A percentile compares a stretch with the other conserved stretches of the same genome.
phyloP scores from a whole-genome alignment of 2,113 vertebrate genomes.

The Anhinga rufa region DNA sequence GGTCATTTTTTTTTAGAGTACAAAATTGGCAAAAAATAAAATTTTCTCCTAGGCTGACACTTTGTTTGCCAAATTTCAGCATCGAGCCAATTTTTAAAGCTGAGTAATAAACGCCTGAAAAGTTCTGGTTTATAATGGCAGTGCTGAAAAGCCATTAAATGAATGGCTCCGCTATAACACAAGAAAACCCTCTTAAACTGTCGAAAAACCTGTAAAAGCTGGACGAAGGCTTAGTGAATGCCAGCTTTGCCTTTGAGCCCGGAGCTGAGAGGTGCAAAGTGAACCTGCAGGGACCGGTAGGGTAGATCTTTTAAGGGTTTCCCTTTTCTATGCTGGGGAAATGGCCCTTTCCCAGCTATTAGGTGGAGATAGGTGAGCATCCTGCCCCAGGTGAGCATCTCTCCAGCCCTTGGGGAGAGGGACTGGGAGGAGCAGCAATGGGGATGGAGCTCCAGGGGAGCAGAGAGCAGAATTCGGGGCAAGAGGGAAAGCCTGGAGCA shows the following conservation, averaged over 20 bases:
- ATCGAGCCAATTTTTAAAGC: conserved; percentile 62
- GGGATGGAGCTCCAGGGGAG: not conserved
- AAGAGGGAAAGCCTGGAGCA: not conserved
- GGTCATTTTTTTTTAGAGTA: conserved; percentile 26
- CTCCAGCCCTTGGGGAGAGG: not conserved
- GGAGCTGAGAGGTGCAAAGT: not conserved
- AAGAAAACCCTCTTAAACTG: conserved; percentile 34
- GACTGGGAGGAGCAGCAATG: not conserved
- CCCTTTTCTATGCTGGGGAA: not conserved
- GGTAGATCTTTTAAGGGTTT: not conserved
- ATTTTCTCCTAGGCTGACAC: conserved; percentile 49
- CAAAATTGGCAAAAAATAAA: conserved; percentile 53
- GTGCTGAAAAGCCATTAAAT: conserved; percentile 60
- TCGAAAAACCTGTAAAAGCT: not conserved
- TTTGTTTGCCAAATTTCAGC: conserved; percentile 58
- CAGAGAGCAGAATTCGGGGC: not conserved
- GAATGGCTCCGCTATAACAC: not conserved
- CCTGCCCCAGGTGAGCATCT: not conserved
- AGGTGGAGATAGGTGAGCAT: not conserved
- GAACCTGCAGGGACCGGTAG: not conserved
- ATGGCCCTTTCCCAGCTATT: not conserved
- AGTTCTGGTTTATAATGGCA: conserved; percentile 64
- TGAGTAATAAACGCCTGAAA: conserved; percentile 64
- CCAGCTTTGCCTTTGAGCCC: not conserved
- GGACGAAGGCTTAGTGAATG: not conserved